Conservation (phyloP, 2,888 invertebrate species). For the Nephrotoma flavescens region DNA sequence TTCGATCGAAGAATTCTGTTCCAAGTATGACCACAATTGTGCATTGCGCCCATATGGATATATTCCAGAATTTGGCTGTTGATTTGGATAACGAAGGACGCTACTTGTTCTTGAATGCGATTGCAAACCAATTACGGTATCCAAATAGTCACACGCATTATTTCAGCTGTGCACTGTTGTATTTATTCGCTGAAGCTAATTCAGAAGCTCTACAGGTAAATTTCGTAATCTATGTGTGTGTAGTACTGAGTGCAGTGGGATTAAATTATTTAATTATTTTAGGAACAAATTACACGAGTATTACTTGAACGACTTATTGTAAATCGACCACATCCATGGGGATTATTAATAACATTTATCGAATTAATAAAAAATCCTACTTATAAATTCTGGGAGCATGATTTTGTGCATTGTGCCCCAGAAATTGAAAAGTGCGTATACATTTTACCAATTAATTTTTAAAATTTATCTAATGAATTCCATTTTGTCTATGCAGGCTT, state of each 20-base stretch:
- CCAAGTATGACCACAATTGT: conserved; percentile 97
- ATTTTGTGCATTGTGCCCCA: conserved; percentile 98
- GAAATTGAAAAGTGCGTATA: conserved; percentile 92
- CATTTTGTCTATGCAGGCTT: conserved; percentile 40
- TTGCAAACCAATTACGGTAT: conserved; percentile 96
- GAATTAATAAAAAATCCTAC: conserved; percentile 97
- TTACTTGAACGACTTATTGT: conserved; percentile 93
- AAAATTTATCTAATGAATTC: not conserved
- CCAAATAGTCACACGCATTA: conserved; percentile 99
- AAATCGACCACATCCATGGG: conserved; percentile 99
- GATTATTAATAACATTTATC: conserved; percentile 94
- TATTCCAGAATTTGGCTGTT: conserved; percentile 97
- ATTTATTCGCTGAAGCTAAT: conserved; percentile 94
- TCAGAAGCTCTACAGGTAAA: conserved; percentile 77
- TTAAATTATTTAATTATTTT: not conserved
- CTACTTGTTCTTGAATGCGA: conserved; percentile 94
- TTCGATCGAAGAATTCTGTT: conserved; percentile 66
- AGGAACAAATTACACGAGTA: conserved; percentile 91
- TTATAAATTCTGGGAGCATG: conserved; percentile 98
- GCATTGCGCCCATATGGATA: conserved; percentile 98
- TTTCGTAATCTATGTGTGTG: not conserved
- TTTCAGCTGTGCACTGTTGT: conserved; percentile 94
- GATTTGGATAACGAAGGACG: conserved; percentile 93
- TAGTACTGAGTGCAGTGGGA: not conserved
- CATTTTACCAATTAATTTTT: not conserved